Base-by-base conservation (phyloP, 1,140 invertebrate genomes). In the Helicorthomorpha holstii region DNA sequence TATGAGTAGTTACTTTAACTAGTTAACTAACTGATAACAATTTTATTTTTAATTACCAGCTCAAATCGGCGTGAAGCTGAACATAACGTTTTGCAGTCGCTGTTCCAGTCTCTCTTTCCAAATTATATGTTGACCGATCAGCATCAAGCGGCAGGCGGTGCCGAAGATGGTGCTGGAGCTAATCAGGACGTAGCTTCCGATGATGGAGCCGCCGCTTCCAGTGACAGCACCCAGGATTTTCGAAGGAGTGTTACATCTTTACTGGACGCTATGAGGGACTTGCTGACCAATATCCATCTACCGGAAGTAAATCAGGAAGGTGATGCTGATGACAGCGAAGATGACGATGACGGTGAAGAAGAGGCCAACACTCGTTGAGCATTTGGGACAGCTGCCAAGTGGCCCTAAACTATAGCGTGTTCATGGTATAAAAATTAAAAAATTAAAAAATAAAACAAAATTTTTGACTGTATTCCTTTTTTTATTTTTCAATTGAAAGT, bases 181-280 rank as follows among this genome's bases (percentile, higher is more conserved):
- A 59, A 10, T 64, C 60, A 38, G 64, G 4, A 48, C 50, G 1
- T 34, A 7, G 29, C 29, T 34, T 7, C 7, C 7, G 16, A 34
- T 34, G 29, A 7, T 34, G 29, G 16, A 34, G 16, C 29, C 7
- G 29, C 7, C 29, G 16, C 7, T 7, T 7, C 7, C 16, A 34
- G 7, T 34, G 29, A 7, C 23, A 62, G 56, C 3, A 59, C 56
- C 21, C 68, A 64, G 52, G 77, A 78, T 56, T 65, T 81, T n/a
- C 66, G 71, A 48, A 69, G 74, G 27, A 79, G 78, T 51, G 71
- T 82, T 1, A 77, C 70, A 1, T 72, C 72, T 1, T 66, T 83
- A 26, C 69, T 84, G 52, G 79, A 81, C 60, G 80, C 80, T 1
- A 82, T 85, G 78, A 63, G 81, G 21, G 78, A 83, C 59, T 67